Evolutionary conservation across 2,888 invertebrate genomes (phyloP), one percentile per base, ranked within the genome.

Genomic region (Sepiola atlantica): DNA sequence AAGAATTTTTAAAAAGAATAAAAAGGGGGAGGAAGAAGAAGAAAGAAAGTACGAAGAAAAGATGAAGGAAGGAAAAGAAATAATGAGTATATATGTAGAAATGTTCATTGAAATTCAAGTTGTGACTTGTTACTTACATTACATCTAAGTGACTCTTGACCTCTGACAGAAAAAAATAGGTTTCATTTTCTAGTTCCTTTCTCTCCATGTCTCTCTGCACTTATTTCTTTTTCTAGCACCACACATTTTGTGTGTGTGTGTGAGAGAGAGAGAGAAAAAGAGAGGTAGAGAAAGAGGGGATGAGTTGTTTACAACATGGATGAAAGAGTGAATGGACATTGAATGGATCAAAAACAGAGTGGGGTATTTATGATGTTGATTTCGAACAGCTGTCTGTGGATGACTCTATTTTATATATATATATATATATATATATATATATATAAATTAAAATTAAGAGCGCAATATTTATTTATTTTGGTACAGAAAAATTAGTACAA

Each of bases 351-450:
- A 6, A 77, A 77, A 77, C 10, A 10, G n/a, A 77, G 77, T 32
- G 16, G n/a, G 16, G n/a, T 77, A n/a, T n/a, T 77, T 77, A 4
- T 14, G 32, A 77, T n/a, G n/a, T 1, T 1, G 16, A 14, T 77
- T 45, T 45, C 4, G 45, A 45, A 8, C 45, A 45, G 8, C 2
- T 45, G 45, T 45, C 45, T 45, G 45, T 45, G 4, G 45, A 8
- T 45, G 45, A 45, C 45, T 45, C 2, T 8, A 90, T 90, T 45
- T n/a, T 91, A 91, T 91, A 91, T 91, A 91, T 91, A 91, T 91
- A 91, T 91, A 91, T 91, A 91, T 91, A 91, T 91, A 91, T 61
- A 24, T 61, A 24, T 61, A n/a, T 91, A n/a, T 45, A 21, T 91
- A 91, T 21, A 45, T 20, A 91, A 2, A 54, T 24, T n/a, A n/a